Percentiles rank a stretch among this genome's conserved stretches.
Conservation (phyloP, 2,113 vertebrate genomes). For the Ammodytes marinus region DNA sequence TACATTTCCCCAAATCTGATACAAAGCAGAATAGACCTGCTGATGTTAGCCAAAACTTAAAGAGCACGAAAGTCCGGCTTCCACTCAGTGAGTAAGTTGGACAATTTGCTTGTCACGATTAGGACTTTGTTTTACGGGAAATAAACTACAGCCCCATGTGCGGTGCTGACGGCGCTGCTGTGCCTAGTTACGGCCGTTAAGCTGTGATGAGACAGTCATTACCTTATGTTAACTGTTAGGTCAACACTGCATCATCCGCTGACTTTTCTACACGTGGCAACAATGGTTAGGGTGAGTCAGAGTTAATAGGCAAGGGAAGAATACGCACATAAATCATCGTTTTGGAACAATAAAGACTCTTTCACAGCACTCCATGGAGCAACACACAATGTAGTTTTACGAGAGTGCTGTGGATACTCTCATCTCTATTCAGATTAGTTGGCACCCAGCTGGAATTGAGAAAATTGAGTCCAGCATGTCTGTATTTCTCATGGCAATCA, state of each 20-base stretch:
- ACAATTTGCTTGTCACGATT: too few relatives aligned
- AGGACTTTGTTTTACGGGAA: too few relatives aligned
- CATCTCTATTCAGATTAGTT: constrained; percentile 22
- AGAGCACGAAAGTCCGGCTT: too few relatives aligned
- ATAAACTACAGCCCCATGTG: too few relatives aligned
- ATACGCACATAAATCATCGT: constrained; percentile 32
- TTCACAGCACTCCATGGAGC: neutral
- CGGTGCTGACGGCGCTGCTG: neutral
- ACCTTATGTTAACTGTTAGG: constrained; percentile 18
- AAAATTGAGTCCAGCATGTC: constrained; percentile 22
- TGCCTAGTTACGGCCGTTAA: neutral
- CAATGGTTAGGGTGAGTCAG: constrained; percentile 12
- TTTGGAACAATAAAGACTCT: constrained; percentile 35
- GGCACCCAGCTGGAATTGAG: constrained; percentile 13
- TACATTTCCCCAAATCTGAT: too few relatives aligned
- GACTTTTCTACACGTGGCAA: constrained; percentile 11
- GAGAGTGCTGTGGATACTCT: neutral
- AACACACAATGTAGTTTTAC: constrained; percentile 26
- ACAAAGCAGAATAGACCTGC: neutral
- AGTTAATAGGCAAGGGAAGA: constrained; percentile 4
- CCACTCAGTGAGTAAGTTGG: too few relatives aligned
- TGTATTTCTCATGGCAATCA: constrained; percentile 34
- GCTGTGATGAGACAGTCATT: neutral
- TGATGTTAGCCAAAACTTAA: neutral
- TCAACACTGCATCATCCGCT: constrained; percentile 15